phyloP scores from a whole-genome alignment of 2,888 invertebrate species.

The Meiosimyza platycephala region DNA sequence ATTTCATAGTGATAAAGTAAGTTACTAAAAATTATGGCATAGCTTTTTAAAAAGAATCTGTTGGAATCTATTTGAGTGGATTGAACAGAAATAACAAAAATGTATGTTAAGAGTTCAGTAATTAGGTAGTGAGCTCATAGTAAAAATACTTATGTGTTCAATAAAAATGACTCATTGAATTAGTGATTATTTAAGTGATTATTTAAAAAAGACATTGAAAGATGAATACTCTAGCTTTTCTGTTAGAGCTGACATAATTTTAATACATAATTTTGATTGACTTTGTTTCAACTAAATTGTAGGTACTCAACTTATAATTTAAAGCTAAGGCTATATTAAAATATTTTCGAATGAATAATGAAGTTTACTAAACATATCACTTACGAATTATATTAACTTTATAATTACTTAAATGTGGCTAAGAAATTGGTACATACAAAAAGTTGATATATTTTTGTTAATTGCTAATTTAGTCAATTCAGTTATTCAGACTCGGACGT shows the following conservation, averaged over 20 bases:
- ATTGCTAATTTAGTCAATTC: constrained; percentile 37
- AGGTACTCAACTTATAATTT: too few species aligned
- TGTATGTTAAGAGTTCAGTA: background rate
- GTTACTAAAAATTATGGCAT: too few species aligned
- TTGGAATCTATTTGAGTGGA: constrained; percentile 10
- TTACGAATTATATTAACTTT: background rate
- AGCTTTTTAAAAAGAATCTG: constrained; percentile 3
- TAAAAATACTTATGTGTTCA: background rate
- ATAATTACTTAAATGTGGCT: constrained; percentile 37
- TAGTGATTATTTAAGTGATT: too few species aligned
- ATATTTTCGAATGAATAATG: too few species aligned
- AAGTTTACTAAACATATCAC: background rate
- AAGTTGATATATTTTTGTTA: background rate
- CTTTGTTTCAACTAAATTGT: too few species aligned
- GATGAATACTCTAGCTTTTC: too few species aligned
- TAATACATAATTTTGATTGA: too few species aligned
- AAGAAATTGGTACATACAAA: constrained; percentile 29
- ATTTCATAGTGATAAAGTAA: too few species aligned
- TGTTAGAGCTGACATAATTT: too few species aligned
- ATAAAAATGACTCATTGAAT: background rate
- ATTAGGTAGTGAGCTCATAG: background rate
- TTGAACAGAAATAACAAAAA: constrained; percentile 18
- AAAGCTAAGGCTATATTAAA: too few species aligned
- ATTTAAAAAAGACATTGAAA: too few species aligned
- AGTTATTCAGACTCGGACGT: constrained; percentile 68